Conservation (phyloP, 2,888 invertebrate species). For the Drosophila affinis region DNA sequence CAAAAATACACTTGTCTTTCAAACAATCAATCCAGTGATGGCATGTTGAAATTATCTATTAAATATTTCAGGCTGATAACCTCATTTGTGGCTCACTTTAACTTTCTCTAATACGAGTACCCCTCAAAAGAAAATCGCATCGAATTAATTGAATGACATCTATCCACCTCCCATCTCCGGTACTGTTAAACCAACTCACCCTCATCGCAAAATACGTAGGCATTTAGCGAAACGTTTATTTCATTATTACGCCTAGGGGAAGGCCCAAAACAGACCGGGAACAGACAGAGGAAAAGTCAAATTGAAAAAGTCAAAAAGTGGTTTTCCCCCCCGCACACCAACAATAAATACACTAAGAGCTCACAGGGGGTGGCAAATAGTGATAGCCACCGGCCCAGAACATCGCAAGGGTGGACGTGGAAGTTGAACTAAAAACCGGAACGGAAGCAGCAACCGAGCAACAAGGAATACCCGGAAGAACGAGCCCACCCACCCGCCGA, state of each 20-base stretch:
- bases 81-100: constrained; percentile 5
- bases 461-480: constrained; percentile 18
- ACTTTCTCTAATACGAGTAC: no score
- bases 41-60: not conserved
- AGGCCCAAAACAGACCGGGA: constrained; percentile 15
- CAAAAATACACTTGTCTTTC: not conserved
- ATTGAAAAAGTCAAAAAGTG: constrained; percentile 78
- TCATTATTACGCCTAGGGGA: constrained; percentile 77
- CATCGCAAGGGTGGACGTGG: constrained; percentile 37
- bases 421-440: constrained; percentile 64
- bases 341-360: constrained; percentile 19
- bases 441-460: constrained; percentile 65
- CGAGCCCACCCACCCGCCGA: constrained; percentile 13
- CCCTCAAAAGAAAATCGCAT: constrained; percentile 49
- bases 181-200: constrained; percentile 1
- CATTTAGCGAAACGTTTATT: constrained; percentile 82
- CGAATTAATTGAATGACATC: constrained; percentile 63
- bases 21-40: not conserved
- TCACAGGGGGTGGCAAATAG: constrained; percentile 50
- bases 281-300: constrained; percentile 59
- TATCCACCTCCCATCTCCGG: constrained; percentile 4
- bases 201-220: constrained; percentile 68
- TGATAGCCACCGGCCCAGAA: constrained; percentile 41
- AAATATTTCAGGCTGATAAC: not conserved
- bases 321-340: constrained; percentile 25